phyloP scores from a whole-genome alignment of 2,888 invertebrate species.

The Sinohyriopsis cumingii region DNA sequence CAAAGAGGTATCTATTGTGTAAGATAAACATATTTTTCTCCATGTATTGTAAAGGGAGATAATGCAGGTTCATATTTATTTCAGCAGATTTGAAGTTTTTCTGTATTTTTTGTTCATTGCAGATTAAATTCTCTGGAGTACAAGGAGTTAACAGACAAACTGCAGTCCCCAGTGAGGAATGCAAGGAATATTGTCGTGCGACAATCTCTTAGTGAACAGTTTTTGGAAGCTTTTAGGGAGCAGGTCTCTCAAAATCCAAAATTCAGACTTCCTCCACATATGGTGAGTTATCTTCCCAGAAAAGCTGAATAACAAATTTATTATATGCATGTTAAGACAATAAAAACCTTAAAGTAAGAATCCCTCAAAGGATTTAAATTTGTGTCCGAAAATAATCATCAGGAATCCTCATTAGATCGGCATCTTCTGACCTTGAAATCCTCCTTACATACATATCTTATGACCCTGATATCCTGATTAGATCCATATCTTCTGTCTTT shows the following conservation, averaged over 20 bases:
- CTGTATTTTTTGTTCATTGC: slow-evolving; percentile 12
- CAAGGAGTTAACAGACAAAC: slow-evolving; percentile 82
- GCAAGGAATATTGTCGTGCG: slow-evolving; percentile 82
- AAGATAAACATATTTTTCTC: no score
- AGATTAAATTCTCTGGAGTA: slow-evolving; percentile 83
- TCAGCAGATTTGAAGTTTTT: no score
- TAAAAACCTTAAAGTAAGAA: no score
- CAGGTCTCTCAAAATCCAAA: slow-evolving; percentile 73
- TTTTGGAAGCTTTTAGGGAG: slow-evolving; percentile 86
- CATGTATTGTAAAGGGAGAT: no score
- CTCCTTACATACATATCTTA: no score
- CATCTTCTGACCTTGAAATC: no score
- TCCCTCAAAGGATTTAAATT: no score
- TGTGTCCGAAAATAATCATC: neutral
- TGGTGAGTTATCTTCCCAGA: slow-evolving; percentile 48
- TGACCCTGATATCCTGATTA: no score
- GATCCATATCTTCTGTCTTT: no score
- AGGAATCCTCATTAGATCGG: neutral
- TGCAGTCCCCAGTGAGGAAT: slow-evolving; percentile 80
- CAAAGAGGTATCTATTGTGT: no score
- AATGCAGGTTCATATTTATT: no score
- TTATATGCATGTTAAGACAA: neutral
- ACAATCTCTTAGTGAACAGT: slow-evolving; percentile 86
- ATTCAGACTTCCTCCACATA: slow-evolving; percentile 49
- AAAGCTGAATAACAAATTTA: neutral